Percentiles rank a stretch among this genome's conserved stretches.
Conservation (phyloP, 2,888 invertebrate genomes). For the Coleophora flavipennella region DNA sequence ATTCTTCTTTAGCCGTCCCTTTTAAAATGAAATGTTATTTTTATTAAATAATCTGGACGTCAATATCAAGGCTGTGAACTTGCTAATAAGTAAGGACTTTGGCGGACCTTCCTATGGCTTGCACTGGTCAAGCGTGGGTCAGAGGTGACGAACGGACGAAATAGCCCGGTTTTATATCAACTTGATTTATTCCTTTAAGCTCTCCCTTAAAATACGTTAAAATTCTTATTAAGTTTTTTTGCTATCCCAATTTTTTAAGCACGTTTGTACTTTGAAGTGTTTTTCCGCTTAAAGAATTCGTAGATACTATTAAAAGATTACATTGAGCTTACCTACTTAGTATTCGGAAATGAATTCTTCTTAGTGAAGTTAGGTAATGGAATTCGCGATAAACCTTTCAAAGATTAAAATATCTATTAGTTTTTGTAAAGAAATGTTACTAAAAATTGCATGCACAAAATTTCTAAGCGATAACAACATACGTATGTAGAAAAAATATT, state of each 20-base stretch:
- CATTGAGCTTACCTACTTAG: too few species aligned
- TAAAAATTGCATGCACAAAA: background rate
- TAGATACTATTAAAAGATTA: too few species aligned
- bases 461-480: conserved; percentile 4
- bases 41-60: conserved; percentile 1
- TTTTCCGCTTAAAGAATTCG: too few species aligned
- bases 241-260: too few species aligned
- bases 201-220: conserved; percentile 5
- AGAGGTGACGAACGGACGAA: conserved; percentile 65
- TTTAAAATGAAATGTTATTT: too few species aligned
- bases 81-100: conserved; percentile 44
- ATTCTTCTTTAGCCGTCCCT: too few species aligned
- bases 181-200: conserved; percentile 3
- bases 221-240: conserved; percentile 1
- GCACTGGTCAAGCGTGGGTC: conserved; percentile 61
- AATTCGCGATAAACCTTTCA: conserved; percentile 14
- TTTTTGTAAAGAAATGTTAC: conserved; percentile 1
- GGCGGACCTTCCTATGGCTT: conserved; percentile 26
- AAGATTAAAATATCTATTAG: conserved; percentile 3
- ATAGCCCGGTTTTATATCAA: conserved; percentile 40
- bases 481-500: too few species aligned
- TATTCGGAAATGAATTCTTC: too few species aligned
- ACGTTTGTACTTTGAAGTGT: background rate
- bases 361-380: background rate
- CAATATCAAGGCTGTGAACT: conserved; percentile 34